Evolutionary conservation across 2,797 vertebrate genomes (phyloP).

Genomic region (Coracias cyanogaster): DNA sequence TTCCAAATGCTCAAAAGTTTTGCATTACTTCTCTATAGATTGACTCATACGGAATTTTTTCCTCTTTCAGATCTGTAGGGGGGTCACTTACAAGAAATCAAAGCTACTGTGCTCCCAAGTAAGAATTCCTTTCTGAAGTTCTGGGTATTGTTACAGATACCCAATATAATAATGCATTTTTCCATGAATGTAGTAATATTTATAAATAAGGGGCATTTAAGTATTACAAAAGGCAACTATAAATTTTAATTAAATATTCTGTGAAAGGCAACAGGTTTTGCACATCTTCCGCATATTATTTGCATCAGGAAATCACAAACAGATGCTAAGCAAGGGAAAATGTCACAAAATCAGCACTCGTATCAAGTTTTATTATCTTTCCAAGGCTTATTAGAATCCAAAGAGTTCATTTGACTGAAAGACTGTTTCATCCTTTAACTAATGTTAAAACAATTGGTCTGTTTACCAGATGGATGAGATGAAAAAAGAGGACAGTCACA

Average conservation of each 20-base stretch:
- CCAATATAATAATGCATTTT: neutral
- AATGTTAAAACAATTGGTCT: neutral
- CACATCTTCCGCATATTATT: neutral
- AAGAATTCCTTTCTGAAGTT: neutral
- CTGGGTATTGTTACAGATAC: neutral
- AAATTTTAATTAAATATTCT: neutral
- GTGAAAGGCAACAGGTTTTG: neutral
- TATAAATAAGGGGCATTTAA: neutral
- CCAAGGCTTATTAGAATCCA: neutral
- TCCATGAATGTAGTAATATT: neutral
- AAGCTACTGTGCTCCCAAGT: neutral
- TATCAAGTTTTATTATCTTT: neutral
- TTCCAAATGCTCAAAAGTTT: neutral
- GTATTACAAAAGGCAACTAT: neutral
- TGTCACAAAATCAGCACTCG: neutral
- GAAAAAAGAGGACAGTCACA: neutral
- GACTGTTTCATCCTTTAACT: neutral
- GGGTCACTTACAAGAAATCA: neutral
- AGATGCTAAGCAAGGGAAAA: neutral
- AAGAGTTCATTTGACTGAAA: neutral
- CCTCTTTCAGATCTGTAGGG: neutral
- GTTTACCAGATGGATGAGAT: neutral
- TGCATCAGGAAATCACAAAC: neutral
- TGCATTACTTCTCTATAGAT: neutral
- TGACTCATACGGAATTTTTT: neutral